phyloP scores from a whole-genome alignment of 2,888 invertebrate genomes.

The Volucella zonaria region DNA sequence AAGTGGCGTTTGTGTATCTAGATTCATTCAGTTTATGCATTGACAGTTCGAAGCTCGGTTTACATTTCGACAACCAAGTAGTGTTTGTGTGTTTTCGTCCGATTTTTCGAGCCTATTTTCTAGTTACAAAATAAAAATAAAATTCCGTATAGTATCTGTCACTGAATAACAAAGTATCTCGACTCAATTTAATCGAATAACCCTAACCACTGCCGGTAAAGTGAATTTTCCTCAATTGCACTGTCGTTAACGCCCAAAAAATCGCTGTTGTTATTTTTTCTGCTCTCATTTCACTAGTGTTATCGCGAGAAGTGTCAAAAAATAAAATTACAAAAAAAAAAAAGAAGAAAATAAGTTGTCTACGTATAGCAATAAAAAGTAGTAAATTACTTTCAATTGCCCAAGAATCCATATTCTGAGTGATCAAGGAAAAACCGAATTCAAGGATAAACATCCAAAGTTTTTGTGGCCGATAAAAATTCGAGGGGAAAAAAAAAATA shows the following conservation, averaged over 20 bases:
- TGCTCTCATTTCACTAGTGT: constrained; percentile 22
- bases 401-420: constrained; percentile 13
- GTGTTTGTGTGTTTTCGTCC: constrained; percentile 34
- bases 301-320: constrained; percentile 58
- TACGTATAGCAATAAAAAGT: too few relatives aligned
- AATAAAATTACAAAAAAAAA: constrained; percentile 7
- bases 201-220: constrained; percentile 55
- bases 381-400: constrained; percentile 1
- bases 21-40: constrained; percentile 69
- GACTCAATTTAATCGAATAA: constrained; percentile 42
- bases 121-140: constrained; percentile 1
- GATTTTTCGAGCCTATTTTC: constrained; percentile 26
- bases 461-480: constrained; percentile 6
- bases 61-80: constrained; percentile 54
- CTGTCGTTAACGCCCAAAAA: constrained; percentile 67
- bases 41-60: constrained; percentile 73
- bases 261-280: constrained; percentile 14
- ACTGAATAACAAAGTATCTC: constrained; percentile 1
- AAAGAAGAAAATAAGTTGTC: constrained; percentile 14
- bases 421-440: constrained; percentile 31
- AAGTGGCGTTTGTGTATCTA: constrained; percentile 70
- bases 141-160: background rate
- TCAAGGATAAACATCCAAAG: constrained; percentile 49
- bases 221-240: constrained; percentile 24
- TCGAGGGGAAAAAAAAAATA: background rate